Evolutionary conservation across 2,888 invertebrate species (phyloP).

Genomic region (Hydriomena furcata): DNA sequence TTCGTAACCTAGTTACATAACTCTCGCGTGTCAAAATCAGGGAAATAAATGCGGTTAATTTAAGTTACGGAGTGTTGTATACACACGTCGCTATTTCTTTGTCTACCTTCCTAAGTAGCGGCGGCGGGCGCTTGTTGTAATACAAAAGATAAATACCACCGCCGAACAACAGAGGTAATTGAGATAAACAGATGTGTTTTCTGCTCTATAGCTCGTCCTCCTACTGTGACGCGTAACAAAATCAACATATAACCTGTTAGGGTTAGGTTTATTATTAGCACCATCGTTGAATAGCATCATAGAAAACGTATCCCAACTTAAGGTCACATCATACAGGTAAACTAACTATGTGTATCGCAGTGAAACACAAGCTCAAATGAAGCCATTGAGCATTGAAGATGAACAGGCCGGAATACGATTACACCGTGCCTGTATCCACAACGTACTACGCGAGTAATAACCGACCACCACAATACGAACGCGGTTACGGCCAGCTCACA

Average conservation of each 20-base stretch:
- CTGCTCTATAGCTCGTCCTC: conserved; percentile 65
- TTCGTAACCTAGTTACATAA: conserved; percentile 55
- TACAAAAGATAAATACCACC: conserved; percentile 75
- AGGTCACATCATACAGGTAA: conserved; percentile 41
- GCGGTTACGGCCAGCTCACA: conserved; percentile 71
- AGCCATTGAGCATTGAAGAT: conserved; percentile 75
- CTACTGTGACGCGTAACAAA: conserved; percentile 65
- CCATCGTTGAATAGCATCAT: conserved; percentile 55
- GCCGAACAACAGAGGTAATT: conserved; percentile 73
- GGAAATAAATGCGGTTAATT: conserved; percentile 66
- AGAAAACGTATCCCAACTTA: conserved; percentile 33
- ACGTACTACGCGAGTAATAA: conserved; percentile 74
- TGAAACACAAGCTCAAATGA: conserved; percentile 75
- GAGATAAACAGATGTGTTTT: conserved; percentile 76
- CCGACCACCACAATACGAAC: conserved; percentile 76
- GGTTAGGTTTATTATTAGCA: conserved; percentile 23
- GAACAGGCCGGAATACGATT: conserved; percentile 82
- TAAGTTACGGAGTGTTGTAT: conserved; percentile 65
- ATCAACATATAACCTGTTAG: conserved; percentile 49
- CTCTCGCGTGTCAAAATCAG: conserved; percentile 66
- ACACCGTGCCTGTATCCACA: conserved; percentile 76
- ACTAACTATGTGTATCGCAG: conserved; percentile 50
- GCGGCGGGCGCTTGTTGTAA: conserved; percentile 60
- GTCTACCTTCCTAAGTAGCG: conserved; percentile 58
- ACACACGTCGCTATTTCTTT: conserved; percentile 70